phyloP scores from a whole-genome alignment of 2,888 invertebrate genomes.

The Ditula angustiorana region DNA sequence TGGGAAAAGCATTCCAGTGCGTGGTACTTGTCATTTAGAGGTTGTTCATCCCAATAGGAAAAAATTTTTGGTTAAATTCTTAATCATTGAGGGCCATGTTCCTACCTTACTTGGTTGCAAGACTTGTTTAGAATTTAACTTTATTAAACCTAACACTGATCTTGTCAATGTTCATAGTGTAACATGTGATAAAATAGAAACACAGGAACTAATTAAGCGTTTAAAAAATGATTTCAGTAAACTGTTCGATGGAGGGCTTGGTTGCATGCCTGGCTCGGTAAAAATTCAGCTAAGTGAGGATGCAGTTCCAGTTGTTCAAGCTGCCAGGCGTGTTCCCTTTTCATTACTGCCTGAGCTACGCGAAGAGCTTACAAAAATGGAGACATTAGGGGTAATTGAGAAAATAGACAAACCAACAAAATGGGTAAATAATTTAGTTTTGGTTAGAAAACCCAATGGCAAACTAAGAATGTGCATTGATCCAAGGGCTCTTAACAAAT shows the following conservation, averaged over 20 bases:
- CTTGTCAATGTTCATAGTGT: not conserved
- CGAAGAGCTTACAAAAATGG: slow-evolving; percentile 20
- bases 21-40: not conserved
- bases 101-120: not conserved
- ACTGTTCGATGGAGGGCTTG: slow-evolving; percentile 26
- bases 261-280: slow-evolving; percentile 23
- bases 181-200: not conserved
- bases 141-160: not conserved
- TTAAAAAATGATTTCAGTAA: too few species aligned
- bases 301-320: slow-evolving; percentile 31
- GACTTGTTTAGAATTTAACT: not conserved
- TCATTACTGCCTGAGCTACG: too few species aligned
- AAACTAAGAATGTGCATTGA: slow-evolving; percentile 34
- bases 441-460: slow-evolving; percentile 25
- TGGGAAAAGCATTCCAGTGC: not conserved
- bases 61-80: not conserved
- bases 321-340: slow-evolving; percentile 29
- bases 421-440: slow-evolving; percentile 27
- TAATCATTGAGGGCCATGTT: not conserved
- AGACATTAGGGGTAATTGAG: slow-evolving; percentile 7
- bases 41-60: not conserved
- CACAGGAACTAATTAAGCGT: not conserved
- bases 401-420: slow-evolving; percentile 24
- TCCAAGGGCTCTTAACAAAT: slow-evolving; percentile 34
- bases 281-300: slow-evolving; percentile 13